Conservation (phyloP, 2,113 vertebrate genomes). For the Protobothrops flavoviridis region DNA sequence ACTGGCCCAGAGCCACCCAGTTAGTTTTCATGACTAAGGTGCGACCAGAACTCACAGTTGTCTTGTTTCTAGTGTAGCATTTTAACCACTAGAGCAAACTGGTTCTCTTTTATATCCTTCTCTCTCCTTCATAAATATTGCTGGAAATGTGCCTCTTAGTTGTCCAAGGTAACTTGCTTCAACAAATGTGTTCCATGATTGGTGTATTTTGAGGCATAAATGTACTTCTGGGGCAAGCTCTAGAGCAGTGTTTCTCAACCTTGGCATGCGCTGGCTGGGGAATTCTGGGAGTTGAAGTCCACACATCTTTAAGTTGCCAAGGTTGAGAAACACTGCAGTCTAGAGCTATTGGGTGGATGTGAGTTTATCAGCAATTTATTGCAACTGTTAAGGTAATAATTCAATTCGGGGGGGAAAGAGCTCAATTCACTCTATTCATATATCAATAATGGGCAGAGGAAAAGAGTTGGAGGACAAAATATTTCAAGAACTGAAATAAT, state of each 20-base stretch:
- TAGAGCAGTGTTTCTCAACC: not conserved
- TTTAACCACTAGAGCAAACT: not conserved
- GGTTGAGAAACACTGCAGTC: not conserved
- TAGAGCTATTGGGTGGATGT: not conserved
- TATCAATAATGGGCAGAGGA: too few relatives aligned
- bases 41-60: not conserved
- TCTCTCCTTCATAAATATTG: not conserved
- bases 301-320: too few relatives aligned
- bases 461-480: not conserved
- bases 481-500: not conserved
- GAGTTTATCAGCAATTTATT: not conserved
- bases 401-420: not conserved
- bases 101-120: not conserved
- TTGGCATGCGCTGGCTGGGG: too few relatives aligned
- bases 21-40: not conserved
- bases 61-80: not conserved
- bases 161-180: not conserved
- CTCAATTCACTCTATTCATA: not conserved
- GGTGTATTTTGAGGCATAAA: not conserved
- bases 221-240: not conserved
- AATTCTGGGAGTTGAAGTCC: too few relatives aligned
- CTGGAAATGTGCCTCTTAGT: not conserved
- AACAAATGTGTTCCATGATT: not conserved
- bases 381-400: not conserved
- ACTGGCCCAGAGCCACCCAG: not conserved